These are phyloP conservation scores for Leptopilina boulardi DNA, from an alignment of 1,140 invertebrate species.

Conservation along the genomic window DNA sequence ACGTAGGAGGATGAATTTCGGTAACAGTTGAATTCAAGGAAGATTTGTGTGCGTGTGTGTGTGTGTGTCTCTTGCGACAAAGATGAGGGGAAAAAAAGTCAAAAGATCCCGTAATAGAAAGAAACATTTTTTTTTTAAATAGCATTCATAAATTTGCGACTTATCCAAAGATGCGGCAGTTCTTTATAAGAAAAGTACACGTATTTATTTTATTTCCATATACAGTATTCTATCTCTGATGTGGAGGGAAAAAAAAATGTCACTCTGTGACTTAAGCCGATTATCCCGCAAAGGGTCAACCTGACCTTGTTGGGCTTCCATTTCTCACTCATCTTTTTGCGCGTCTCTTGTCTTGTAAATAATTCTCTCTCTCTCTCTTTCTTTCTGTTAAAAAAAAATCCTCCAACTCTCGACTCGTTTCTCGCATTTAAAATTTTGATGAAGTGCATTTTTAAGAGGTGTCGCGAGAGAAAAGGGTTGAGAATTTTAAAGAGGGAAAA, in stretches of 20 bases:
- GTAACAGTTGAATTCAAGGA: background rate
- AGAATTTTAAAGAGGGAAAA: too few relatives aligned
- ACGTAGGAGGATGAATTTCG: slow-evolving; percentile 26
- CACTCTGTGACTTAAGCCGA: slow-evolving; percentile 69
- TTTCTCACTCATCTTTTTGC: slow-evolving; percentile 41
- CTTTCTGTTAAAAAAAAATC: too few relatives aligned
- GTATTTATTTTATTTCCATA: slow-evolving; percentile 61
- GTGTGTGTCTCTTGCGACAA: background rate
- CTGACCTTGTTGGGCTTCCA: slow-evolving; percentile 64
- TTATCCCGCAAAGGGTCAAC: slow-evolving; percentile 66
- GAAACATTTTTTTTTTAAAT: slow-evolving; percentile 44
- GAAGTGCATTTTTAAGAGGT: too few relatives aligned
- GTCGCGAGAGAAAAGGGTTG: too few relatives aligned
- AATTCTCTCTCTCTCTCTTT: background rate
- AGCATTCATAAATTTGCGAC: slow-evolving; percentile 71
- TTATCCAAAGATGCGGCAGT: slow-evolving; percentile 58
- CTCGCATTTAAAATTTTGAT: too few relatives aligned
- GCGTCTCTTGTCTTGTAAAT: slow-evolving; percentile 11
- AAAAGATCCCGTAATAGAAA: slow-evolving; percentile 36
- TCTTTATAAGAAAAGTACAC: slow-evolving; percentile 46
- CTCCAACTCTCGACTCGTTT: too few relatives aligned
- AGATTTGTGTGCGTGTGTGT: slow-evolving; percentile 47
- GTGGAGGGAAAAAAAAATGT: slow-evolving; percentile 57
- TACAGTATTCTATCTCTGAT: slow-evolving; percentile 49
- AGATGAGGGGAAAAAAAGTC: background rate